Base-by-base conservation (phyloP, 1,140 invertebrate genomes). In the Euura lappo region DNA sequence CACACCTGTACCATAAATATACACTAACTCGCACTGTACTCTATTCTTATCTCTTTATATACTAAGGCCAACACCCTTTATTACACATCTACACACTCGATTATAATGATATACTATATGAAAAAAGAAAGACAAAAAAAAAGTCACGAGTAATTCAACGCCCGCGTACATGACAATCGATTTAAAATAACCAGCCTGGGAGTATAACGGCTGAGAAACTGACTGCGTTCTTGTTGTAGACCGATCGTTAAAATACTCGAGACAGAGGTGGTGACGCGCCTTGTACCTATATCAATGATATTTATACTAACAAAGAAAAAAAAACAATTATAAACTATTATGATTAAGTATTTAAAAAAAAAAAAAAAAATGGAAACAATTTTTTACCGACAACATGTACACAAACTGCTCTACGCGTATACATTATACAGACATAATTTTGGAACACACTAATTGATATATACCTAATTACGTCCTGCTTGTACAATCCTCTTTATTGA, bases 1-100 rank as follows among this genome's bases (percentile, higher is more conserved):
- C 13, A 60, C 13, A 60, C 51, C 51, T 60, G 51, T 60, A 60
- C 51, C 51, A 60, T 60, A 60, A n/a, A 60, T 60, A 60, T 60
- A 60, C 6, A 28, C 28, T 1, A 28, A 60, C 51, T 11, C 6
- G 51, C 51, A 60, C 51, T 60, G 13, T 2, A 60, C 13, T 5
- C 51, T 60, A 60, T 60, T 60, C 51, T 60, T 60, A 60, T 28
- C 28, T 28, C 28, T 28, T 28, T 28, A 28, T 28, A 28, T 28
- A 28, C 28, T 28, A 28, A 28, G 28, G 28, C 28, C 28, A 28
- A 28, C 28, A 28, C 28, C 28, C 2, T 60, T 6, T n/a, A 60
- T 60, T 8, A 60, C 3, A 60, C 6, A 60, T n/a, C 10, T 6
- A 60, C 51, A 51, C 47, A 51, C 47, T 7, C 47, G 11, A 6